Evolutionary conservation across 2,888 invertebrate species (phyloP).

Genomic region (Tipula unca): DNA sequence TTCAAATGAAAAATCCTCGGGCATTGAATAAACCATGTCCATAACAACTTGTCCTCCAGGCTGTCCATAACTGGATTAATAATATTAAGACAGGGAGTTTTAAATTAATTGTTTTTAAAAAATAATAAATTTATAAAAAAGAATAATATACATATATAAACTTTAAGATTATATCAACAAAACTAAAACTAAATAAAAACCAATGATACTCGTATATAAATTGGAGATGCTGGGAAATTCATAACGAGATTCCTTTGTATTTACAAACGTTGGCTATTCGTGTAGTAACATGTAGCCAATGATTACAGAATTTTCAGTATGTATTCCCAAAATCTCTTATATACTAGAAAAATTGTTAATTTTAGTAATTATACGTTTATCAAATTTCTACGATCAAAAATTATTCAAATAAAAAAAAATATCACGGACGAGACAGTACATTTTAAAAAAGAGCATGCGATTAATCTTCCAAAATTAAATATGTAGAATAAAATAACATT

Average conservation of each 20-base stretch:
- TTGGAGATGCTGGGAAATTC: neutral
- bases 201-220: neutral
- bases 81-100: slow-evolving; percentile 15
- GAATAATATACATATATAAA: neutral
- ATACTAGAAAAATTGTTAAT: neutral
- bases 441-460: neutral
- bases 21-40: neutral
- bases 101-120: neutral
- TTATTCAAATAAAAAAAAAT: neutral
- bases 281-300: neutral
- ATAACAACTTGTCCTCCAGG: slow-evolving; percentile 16
- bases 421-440: neutral
- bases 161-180: neutral
- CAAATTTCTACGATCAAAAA: neutral
- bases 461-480: neutral
- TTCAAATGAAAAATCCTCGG: slow-evolving; percentile 15
- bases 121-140: neutral
- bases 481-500: too few species aligned
- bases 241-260: neutral
- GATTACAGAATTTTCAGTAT: neutral
- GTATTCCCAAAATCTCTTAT: neutral
- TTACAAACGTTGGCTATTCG: neutral
- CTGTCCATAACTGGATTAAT: neutral
- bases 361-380: neutral
- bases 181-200: neutral